Evolutionary conservation across 2,113 vertebrate species (phyloP), one percentile per base, ranked within the genome.

Genomic region (Triplophysa siluroides): DNA sequence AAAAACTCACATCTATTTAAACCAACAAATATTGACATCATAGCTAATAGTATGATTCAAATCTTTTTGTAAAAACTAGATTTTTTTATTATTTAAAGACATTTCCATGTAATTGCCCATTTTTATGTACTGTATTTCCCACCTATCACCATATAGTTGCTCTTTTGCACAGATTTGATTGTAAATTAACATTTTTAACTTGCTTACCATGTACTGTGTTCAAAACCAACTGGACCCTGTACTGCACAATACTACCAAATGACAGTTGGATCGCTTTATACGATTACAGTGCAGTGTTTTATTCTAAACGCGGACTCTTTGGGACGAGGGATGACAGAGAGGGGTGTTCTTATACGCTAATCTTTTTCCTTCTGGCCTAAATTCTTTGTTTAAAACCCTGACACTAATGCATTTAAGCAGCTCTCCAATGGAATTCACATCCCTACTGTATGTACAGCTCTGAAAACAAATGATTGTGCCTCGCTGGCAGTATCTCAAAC

Each of bases 311-410:
- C n/a, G 24, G 56, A 62, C 56, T 74, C 56, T 75, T 4, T 62
- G 74, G 74, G 74, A 76, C 61, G 8, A 64, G 61, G 52, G 11
- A 65, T 76, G 62, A 76, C 64, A 43, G 62, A 65, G 62, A 38
- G 61, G 11, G 62, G 12, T n/a, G 0, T 45, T 19, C 47, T 63
- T 63, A 58, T 33, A 63, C 38, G 7, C 58, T 75, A 52, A 76
- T 65, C 43, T 9, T 65, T 65, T 76, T 52, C 61, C 74, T 76
- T 76, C 74, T 76, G 61, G 74, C 45, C 74, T 62, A 52, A 76
- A 54, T 50, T 52, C 26, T 38, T 75, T 75, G 41, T 75, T 33
- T 24, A 65, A 64, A 65, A 33, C 74, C 24, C 45, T 65, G 62
- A 65, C 74, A 76, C 61, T 54, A 65, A 76, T 61, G 8, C 45